Evolutionary conservation across 2,888 invertebrate genomes (phyloP).

Genomic region (Physocephala rufipes): DNA sequence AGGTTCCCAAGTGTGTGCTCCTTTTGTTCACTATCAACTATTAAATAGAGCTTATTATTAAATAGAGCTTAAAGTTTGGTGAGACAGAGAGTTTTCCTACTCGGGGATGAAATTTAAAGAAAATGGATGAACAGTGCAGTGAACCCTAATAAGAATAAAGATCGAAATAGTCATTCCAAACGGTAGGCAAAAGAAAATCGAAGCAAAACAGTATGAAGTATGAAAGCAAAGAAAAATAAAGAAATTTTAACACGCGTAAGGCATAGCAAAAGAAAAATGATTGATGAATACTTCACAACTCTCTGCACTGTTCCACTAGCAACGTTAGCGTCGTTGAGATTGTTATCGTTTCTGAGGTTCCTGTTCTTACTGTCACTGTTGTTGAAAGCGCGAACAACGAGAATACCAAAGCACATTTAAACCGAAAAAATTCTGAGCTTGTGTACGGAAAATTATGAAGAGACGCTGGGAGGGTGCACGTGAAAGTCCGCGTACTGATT

Average conservation of each 20-base stretch:
- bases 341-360: neutral
- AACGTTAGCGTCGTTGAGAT: no score
- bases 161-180: slow-evolving; percentile 1
- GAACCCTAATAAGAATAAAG: neutral
- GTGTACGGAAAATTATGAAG: no score
- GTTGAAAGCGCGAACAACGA: neutral
- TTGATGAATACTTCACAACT: slow-evolving; percentile 43
- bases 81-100: slow-evolving; percentile 26
- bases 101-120: neutral
- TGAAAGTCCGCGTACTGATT: no score
- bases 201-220: slow-evolving; percentile 18
- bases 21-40: no score
- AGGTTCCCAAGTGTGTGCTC: no score
- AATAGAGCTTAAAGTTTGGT: no score
- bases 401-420: no score
- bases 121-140: neutral
- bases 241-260: slow-evolving; percentile 48
- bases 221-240: neutral
- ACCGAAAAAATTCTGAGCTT: no score
- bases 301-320: neutral
- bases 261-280: slow-evolving; percentile 61
- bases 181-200: slow-evolving; percentile 12
- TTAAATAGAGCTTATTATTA: no score
- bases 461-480: no score
- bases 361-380: neutral